Evolutionary conservation across 2,113 vertebrate species (phyloP).

Genomic region (Corythornis vintsioides): DNA sequence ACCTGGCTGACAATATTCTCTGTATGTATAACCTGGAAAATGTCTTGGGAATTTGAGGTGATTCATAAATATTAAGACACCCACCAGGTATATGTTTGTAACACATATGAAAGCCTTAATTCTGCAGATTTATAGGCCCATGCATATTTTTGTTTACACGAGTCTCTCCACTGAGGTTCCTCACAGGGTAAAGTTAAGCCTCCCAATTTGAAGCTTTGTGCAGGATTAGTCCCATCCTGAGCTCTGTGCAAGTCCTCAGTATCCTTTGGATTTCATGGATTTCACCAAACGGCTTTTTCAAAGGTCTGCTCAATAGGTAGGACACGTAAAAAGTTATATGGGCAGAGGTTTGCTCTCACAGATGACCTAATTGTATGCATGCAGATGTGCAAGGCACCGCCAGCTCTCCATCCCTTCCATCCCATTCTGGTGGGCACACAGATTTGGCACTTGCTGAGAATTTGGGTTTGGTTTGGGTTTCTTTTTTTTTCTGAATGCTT

Average conservation of each 20-base stretch:
- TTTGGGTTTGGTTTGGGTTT: not conserved
- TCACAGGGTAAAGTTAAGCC: not conserved
- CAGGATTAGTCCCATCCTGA: not conserved
- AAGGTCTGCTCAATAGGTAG: not conserved
- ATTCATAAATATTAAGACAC: not conserved
- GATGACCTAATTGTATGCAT: fast-evolving
- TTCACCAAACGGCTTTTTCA: not conserved
- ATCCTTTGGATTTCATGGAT: not conserved
- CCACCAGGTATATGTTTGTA: not conserved
- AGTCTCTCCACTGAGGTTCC: not conserved
- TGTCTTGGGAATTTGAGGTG: slow-evolving; percentile 2
- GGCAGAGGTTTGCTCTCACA: not conserved
- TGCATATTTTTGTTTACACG: not conserved
- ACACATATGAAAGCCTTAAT: not conserved
- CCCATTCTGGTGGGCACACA: not conserved
- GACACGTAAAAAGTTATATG: not conserved
- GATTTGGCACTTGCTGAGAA: not conserved
- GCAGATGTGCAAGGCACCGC: not conserved
- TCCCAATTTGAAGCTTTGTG: not conserved
- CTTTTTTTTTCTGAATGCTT: not conserved
- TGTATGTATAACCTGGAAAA: not conserved
- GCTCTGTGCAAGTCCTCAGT: not conserved
- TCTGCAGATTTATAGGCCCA: not conserved
- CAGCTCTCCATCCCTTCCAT: not conserved
- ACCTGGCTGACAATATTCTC: not conserved